Evolutionary conservation across 2,888 invertebrate genomes (phyloP).

Genomic region (Pristionchus entomophagus): DNA sequence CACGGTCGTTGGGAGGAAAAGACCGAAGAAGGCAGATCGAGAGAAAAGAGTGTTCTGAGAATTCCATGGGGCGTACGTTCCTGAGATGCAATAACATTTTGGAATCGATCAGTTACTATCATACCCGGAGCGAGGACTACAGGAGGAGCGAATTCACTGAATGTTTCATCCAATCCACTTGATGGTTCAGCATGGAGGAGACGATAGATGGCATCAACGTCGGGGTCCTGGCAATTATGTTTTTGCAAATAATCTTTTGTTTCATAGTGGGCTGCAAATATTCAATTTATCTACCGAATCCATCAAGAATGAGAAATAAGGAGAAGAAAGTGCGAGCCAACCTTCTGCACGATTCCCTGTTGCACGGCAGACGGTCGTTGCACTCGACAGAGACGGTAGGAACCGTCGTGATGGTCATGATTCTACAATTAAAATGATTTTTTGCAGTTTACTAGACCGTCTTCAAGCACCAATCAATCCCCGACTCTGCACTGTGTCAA

Average conservation of each 20-base stretch:
- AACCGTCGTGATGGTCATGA: slow-evolving; percentile 29
- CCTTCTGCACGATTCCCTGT: slow-evolving; percentile 60
- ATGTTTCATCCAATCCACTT: slow-evolving; percentile 53
- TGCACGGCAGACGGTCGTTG: slow-evolving; percentile 58
- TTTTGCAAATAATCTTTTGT: not conserved
- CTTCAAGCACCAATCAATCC: too few relatives aligned
- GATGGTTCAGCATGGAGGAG: slow-evolving; percentile 54
- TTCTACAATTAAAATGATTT: not conserved
- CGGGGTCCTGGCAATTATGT: slow-evolving; percentile 38
- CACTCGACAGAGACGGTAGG: slow-evolving; percentile 49
- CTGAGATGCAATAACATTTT: too few relatives aligned
- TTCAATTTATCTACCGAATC: too few relatives aligned
- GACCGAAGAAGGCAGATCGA: slow-evolving; percentile 58
- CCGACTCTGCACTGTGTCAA: too few relatives aligned
- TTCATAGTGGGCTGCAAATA: too few relatives aligned
- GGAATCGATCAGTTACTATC: not conserved
- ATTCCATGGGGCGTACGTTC: slow-evolving; percentile 62
- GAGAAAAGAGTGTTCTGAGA: slow-evolving; percentile 65
- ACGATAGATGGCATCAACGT: slow-evolving; percentile 52
- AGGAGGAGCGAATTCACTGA: slow-evolving; percentile 59
- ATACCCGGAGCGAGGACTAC: slow-evolving; percentile 53
- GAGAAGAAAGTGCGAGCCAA: not conserved
- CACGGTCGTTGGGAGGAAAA: slow-evolving; percentile 62
- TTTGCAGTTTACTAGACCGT: too few relatives aligned
- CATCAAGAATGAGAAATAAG: not conserved